Base-by-base conservation (phyloP, 1,140 invertebrate genomes). In the Sinella curviseta region DNA sequence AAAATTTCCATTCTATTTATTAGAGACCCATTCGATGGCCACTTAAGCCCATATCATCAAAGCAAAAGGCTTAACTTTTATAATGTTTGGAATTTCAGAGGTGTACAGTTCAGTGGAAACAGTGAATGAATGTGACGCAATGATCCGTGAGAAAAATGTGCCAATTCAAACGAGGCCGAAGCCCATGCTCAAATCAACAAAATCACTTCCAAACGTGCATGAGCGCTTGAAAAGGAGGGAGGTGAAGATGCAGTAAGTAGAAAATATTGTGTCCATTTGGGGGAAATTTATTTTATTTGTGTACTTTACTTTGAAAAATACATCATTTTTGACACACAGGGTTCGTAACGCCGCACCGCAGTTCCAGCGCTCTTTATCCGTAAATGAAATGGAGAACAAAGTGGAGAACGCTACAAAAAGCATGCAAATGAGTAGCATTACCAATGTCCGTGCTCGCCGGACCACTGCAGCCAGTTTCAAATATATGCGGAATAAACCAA, bases 401-500 rank as follows among this genome's bases (percentile, higher is more conserved):
- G 92, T 94, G 83, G 91, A 93, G 90, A 93, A 80, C 89, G 20
- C 8, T 30, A 31, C 17, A 30, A 30, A 16, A n/a, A 34, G 30
- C 26, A 65, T 54, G 28, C 54, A 26, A 24, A 35, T 26, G 17
- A 76, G 73, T 79, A 34, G 77, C 14, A 54, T 39, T 75, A 36
- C 36, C 8, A 76, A 30, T 54, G 36, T 55, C 1, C 73, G 77
- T n/a, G 77, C 74, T 54, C 30, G 36, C 55, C n/a, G 33, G 24
- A 70, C 60, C 76, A 77, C 76, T 73, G 65, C 77, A 26, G 76
- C 39, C 30, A 83, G 75, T 77, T 77, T 82, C 31, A 89, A 93
- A 28, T 95, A 95, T 84, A 94, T 95, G 93, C 87, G 94, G 48
- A 93, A 91, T 73, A 95, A 95, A 85, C 94, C 94, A 0, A 94